phyloP scores from a whole-genome alignment of 2,888 invertebrate species.

The Polia nebulosa region DNA sequence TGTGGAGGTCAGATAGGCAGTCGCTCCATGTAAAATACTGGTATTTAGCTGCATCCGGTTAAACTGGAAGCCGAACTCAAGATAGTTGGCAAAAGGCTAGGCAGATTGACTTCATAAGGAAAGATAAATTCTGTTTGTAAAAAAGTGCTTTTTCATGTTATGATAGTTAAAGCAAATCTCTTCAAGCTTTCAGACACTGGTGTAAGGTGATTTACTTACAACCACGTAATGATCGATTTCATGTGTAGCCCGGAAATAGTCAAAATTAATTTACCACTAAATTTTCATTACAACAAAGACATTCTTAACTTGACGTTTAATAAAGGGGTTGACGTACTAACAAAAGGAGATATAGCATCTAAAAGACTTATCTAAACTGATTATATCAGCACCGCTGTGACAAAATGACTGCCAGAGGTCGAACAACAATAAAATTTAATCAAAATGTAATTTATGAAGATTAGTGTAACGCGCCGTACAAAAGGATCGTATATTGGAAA shows the following conservation, averaged over 20 bases:
- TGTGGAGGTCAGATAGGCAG: too few species aligned
- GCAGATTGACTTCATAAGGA: too few species aligned
- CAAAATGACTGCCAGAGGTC: constrained; percentile 59
- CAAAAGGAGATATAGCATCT: constrained; percentile 41
- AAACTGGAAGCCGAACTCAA: too few species aligned
- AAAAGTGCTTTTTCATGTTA: too few species aligned
- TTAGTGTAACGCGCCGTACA: constrained; percentile 76
- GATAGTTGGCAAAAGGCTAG: too few species aligned
- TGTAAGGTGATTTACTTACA: background rate
- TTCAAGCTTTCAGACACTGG: background rate
- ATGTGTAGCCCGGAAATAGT: background rate
- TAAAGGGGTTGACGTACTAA: constrained; percentile 16
- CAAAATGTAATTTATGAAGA: constrained; percentile 80
- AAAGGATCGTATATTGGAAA: constrained; percentile 77
- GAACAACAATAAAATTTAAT: constrained; percentile 73
- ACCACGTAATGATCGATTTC: background rate
- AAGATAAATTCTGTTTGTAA: too few species aligned
- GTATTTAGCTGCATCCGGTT: too few species aligned
- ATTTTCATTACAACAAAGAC: constrained; percentile 2
- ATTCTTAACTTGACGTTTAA: constrained; percentile 3
- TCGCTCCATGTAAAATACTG: too few species aligned
- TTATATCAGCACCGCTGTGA: constrained; percentile 45
- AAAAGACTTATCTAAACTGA: constrained; percentile 50
- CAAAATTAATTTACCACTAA: background rate
- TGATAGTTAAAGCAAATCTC: background rate